phyloP scores from a whole-genome alignment of 2,888 invertebrate genomes.

The Minunthozetes semirufus region DNA sequence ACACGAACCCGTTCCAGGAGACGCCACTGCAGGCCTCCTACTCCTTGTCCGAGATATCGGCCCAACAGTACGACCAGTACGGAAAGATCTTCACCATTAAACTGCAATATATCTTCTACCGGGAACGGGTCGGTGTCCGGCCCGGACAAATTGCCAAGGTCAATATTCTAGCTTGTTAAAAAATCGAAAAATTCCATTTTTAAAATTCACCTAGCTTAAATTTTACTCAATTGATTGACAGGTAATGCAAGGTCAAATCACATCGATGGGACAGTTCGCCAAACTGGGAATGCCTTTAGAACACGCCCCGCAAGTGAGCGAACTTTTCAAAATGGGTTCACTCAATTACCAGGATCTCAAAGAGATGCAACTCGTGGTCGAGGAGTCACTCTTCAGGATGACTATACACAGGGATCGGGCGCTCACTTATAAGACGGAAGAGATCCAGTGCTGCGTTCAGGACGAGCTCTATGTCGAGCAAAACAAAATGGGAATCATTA shows the following conservation, averaged over 20 bases:
- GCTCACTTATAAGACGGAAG: constrained; percentile 88
- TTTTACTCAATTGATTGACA: neutral
- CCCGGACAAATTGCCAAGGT: constrained; percentile 71
- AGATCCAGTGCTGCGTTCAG: constrained; percentile 87
- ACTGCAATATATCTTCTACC: constrained; percentile 93
- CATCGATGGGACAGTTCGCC: constrained; percentile 45
- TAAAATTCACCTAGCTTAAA: too few relatives aligned
- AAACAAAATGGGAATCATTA: constrained; percentile 70
- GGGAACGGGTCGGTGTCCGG: constrained; percentile 91
- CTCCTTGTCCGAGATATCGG: constrained; percentile 80
- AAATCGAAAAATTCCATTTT: too few relatives aligned
- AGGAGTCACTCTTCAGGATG: constrained; percentile 82
- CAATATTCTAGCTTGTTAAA: too few relatives aligned
- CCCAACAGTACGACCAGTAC: constrained; percentile 97
- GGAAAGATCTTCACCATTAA: constrained; percentile 99
- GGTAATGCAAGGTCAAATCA: constrained; percentile 74
- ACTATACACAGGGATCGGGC: constrained; percentile 79
- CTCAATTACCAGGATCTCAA: constrained; percentile 81
- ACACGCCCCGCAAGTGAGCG: constrained; percentile 93
- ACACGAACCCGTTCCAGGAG: constrained; percentile 91
- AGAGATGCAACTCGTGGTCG: constrained; percentile 75
- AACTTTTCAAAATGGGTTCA: constrained; percentile 90
- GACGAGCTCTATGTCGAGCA: constrained; percentile 80
- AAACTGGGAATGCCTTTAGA: constrained; percentile 81
- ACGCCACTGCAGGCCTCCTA: constrained; percentile 88